phyloP scores from a whole-genome alignment of 2,888 invertebrate species.

The Hirtodrosophila trivittata region DNA sequence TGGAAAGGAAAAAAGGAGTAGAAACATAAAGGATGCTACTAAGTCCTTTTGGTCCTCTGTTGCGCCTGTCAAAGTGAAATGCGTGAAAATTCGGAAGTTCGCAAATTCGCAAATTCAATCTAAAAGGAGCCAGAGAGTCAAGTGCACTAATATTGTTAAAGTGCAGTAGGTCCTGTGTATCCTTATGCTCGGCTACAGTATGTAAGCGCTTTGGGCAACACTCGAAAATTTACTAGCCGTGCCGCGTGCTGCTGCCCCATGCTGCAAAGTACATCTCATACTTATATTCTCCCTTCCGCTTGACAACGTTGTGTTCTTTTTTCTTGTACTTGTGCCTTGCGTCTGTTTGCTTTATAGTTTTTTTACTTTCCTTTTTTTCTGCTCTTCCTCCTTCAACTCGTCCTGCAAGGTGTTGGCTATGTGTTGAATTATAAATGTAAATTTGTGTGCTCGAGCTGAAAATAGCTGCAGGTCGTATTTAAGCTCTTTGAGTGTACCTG shows the following conservation, averaged over 20 bases:
- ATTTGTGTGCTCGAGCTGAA: conserved; percentile 58
- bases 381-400: background rate
- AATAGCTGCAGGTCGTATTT: conserved; percentile 55
- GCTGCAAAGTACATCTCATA: background rate
- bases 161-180: background rate
- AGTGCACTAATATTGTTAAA: conserved; percentile 20
- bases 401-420: conserved; percentile 29
- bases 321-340: conserved; percentile 16
- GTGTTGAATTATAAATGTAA: conserved; percentile 61
- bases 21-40: background rate
- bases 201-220: conserved; percentile 39
- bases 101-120: conserved; percentile 30
- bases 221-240: conserved; percentile 21
- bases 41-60: background rate
- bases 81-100: conserved; percentile 7
- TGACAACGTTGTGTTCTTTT: conserved; percentile 3
- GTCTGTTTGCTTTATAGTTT: conserved; percentile 7
- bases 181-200: conserved; percentile 22
- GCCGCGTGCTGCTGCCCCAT: background rate
- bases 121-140: conserved; percentile 15
- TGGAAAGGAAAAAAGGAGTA: background rate
- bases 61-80: conserved; percentile 2
- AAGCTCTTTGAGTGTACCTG: conserved; percentile 37
- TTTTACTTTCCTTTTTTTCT: conserved; percentile 14
- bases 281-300: conserved; percentile 8